phyloP scores from a whole-genome alignment of 2,113 vertebrate genomes.

The Delphinapterus leucas region DNA sequence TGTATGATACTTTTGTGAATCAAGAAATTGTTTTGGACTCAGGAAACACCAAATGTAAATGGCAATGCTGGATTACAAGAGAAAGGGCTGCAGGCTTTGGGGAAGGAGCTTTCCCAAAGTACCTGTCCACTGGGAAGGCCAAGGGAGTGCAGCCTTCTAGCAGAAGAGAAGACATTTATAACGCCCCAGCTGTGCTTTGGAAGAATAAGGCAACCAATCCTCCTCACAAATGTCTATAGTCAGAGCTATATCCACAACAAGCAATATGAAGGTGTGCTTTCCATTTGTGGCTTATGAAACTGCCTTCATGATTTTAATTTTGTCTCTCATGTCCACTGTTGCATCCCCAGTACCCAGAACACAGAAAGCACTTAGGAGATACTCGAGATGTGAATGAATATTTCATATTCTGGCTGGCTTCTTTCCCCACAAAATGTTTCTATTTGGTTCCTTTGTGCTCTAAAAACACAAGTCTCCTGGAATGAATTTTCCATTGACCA shows the following conservation, averaged over 20 bases:
- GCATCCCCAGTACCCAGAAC: not conserved
- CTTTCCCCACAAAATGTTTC: not conserved
- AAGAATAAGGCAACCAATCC: not conserved
- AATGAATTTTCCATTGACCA: not conserved
- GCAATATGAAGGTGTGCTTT: not conserved
- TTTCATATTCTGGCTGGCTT: not conserved
- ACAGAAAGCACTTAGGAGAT: not conserved
- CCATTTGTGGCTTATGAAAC: not conserved
- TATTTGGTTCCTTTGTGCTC: not conserved
- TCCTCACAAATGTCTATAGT: not conserved
- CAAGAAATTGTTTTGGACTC: slow-evolving; percentile 24
- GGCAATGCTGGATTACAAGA: not conserved
- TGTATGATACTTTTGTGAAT: not conserved
- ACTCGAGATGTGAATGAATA: not conserved
- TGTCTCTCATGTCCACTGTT: not conserved
- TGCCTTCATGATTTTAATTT: not conserved
- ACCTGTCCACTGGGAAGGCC: not conserved
- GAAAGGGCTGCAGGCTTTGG: not conserved
- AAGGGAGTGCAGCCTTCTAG: not conserved
- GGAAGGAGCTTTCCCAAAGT: not conserved
- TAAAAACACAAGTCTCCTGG: not conserved
- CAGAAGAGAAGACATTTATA: not conserved
- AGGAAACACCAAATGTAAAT: not conserved
- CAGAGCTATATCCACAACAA: not conserved
- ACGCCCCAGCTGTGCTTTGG: not conserved